A percentile compares a stretch with the other conserved stretches of the same genome.
These are phyloP conservation scores for Fragum whitleyi DNA, from an alignment of 2,888 invertebrate genomes.

Conservation along the genomic window DNA sequence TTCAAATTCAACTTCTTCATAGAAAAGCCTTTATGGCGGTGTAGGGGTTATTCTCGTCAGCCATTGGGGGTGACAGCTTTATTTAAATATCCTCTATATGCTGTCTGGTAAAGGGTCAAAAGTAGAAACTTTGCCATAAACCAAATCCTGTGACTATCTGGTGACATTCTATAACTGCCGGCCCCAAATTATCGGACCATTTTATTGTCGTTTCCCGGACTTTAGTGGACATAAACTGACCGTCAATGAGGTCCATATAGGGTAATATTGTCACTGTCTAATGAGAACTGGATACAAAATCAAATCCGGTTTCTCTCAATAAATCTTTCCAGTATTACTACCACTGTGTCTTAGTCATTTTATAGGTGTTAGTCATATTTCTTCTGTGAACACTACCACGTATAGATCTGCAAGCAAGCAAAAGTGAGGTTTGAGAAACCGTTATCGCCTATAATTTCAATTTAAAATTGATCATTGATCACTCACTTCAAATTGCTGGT, in stretches of 20 bases:
- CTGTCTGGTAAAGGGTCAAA: constrained; percentile 2
- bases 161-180: background rate
- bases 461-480: no score
- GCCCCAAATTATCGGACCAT: constrained; percentile 26
- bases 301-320: background rate
- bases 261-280: background rate
- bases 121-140: background rate
- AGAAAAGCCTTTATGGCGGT: no score
- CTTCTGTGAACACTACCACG: background rate
- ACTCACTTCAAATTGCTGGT: no score
- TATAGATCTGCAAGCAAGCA: no score
- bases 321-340: background rate
- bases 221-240: constrained; percentile 9
- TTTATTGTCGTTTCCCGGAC: constrained; percentile 15
- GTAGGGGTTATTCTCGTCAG: no score
- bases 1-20: no score
- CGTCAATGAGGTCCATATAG: background rate
- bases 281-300: background rate
- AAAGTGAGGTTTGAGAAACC: no score
- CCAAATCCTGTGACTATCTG: constrained; percentile 16
- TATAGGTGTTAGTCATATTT: background rate
- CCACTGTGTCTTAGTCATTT: background rate
- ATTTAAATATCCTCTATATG: no score
- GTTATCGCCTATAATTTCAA: no score
- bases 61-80: no score